Conservation (phyloP, 2,113 vertebrate genomes). For the Perca fluviatilis region DNA sequence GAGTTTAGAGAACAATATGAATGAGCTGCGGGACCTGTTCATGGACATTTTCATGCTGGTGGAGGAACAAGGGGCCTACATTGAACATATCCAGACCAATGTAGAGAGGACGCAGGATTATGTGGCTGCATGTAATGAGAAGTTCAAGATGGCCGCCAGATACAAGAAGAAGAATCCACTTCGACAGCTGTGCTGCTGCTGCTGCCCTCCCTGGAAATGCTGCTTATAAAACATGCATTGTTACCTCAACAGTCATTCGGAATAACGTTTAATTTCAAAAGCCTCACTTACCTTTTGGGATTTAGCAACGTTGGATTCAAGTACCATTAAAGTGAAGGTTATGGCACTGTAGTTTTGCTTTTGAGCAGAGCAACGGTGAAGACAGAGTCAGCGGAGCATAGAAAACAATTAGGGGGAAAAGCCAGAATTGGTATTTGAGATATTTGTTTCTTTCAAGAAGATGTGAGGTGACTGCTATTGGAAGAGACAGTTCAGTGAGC, state of each 20-base stretch:
- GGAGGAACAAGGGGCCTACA: slow-evolving; percentile 91
- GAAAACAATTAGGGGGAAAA: slow-evolving; percentile 74
- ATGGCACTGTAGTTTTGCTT: slow-evolving; percentile 45
- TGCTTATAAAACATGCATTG: slow-evolving; percentile 57
- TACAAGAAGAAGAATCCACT: slow-evolving; percentile 93
- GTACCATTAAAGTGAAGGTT: slow-evolving; percentile 54
- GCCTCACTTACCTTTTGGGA: slow-evolving; percentile 37
- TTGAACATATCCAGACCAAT: slow-evolving; percentile 92
- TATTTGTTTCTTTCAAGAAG: slow-evolving; percentile 71
- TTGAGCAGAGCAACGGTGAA: slow-evolving; percentile 46
- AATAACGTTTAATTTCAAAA: slow-evolving; percentile 22
- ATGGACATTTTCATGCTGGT: slow-evolving; percentile 91
- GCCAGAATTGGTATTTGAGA: slow-evolving; percentile 69
- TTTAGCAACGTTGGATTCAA: slow-evolving; percentile 36
- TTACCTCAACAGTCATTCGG: neutral
- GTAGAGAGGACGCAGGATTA: slow-evolving; percentile 91
- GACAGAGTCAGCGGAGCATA: slow-evolving; percentile 69
- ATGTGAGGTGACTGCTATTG: slow-evolving; percentile 62
- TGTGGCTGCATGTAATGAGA: slow-evolving; percentile 87
- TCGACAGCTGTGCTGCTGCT: slow-evolving; percentile 91
- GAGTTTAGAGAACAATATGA: slow-evolving; percentile 93
- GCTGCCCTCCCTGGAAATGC: slow-evolving; percentile 89
- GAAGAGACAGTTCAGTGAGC: slow-evolving; percentile 73
- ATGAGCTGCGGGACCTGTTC: slow-evolving; percentile 92
- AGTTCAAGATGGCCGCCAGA: slow-evolving; percentile 90